Base-by-base conservation (phyloP, 2,113 vertebrate genomes). In the Parotia lawesii region DNA sequence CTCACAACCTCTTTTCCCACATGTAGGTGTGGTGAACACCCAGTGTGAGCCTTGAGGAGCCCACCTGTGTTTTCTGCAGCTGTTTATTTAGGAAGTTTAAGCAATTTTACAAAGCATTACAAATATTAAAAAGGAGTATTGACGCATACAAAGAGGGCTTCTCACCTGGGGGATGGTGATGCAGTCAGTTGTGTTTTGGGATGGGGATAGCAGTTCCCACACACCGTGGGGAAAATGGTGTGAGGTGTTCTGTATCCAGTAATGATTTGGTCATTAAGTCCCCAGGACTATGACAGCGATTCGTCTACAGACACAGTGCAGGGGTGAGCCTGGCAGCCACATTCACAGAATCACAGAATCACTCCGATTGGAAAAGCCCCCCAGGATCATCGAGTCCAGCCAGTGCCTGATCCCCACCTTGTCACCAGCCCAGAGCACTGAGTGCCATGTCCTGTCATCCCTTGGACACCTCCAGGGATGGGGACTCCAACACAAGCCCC, bases 261-360 rank as follows among this genome's bases (percentile, higher is more conserved):
- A 13, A 31, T 14, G 16, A 16, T 48, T 65, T 35, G 42, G 35
- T 65, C 50, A 35, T 35, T 50, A 21, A 11, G 16, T 17, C n/a
- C 51, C 23, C 33, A 33, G 45, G 27, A 50, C 8, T 1, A 2
- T 0, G 3, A 33, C 18, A 51, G n/a, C 0, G 0, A 48, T 45
- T 33, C 13, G 8, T 25, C 18, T 11, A 5, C 10, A 27, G 27
- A 14, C 42, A 53, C 27, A 15, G 18, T 5, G 10, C 37, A 31
- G 44, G 35, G 29, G 3, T 6, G 50, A 65, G 27, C 44, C 56
- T 21, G 47, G 54, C 64, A 71, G 38, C 37, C 60, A 35, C 3
- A 0, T 40, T 35, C 50, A 74, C 42, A 29, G 51, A n/a, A n/a
- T 29, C 82, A n/a, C 81, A 54, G 22, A 22, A 38, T 22, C 48